Evolutionary conservation across 2,888 invertebrate genomes (phyloP), one percentile per base, ranked within the genome.

Genomic region (Cheilosia vernalis): DNA sequence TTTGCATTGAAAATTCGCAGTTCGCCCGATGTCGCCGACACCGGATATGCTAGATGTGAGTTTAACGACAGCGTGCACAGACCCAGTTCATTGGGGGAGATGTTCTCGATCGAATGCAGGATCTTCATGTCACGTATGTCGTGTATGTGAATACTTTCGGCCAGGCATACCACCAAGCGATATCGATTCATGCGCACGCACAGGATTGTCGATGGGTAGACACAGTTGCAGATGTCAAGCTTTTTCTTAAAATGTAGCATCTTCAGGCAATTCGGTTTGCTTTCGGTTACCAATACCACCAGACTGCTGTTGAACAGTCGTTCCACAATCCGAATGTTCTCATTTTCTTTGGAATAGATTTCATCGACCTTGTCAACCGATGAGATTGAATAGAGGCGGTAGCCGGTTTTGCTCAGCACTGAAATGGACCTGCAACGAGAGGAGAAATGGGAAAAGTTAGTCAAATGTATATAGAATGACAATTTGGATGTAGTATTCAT

Each of bases 71-170:
- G 87, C 55, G 92, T 89, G 79, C 92, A 92, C 33, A 92, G 87
- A 0, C 92, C 92, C 87, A 88, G 87, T 69, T 90, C 89, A 87
- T 92, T 92, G 10, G 90, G 90, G 17, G 91, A 89, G 56, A 92
- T 89, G 66, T 91, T 90, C 79, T 89, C 90, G 53, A 92, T 92
- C 81, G 91, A 91, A 85, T 92, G 91, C 82, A 92, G 88, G 53
- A 91, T 90, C 87, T 91, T 91, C 92, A 92, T 92, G 82, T 92
- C 91, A 33, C 91, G 91, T 72, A 92, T 92, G 80, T 92, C 92
- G 55, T 92, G 92, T 72, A 92, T 92, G 87, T 92, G 91, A 88
- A 92, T 91, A 87, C 91, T 91, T 77, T 92, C 90, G 40, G 89
- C 90, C 87, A 92, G 87, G 66, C 92, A 90, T 5, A 91, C 92